Conservation (phyloP, 2,113 vertebrate genomes). For the Crotophaga sulcirostris region DNA sequence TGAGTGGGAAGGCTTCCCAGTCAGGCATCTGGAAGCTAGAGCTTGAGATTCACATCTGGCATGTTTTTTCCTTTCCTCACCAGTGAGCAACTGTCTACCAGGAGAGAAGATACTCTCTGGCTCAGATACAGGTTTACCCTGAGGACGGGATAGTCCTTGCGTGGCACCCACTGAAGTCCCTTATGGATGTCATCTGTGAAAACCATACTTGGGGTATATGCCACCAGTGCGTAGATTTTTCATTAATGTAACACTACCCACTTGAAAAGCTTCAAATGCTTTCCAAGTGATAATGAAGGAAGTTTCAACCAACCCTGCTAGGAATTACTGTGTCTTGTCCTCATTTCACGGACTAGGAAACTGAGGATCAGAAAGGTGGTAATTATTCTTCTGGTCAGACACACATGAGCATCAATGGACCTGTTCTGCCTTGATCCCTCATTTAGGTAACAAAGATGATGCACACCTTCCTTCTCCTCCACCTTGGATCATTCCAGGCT, state of each 20-base stretch:
- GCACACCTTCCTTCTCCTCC: neutral
- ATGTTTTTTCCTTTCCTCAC: neutral
- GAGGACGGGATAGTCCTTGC: neutral
- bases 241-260: neutral
- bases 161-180: neutral
- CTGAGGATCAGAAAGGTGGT: neutral
- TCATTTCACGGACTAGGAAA: neutral
- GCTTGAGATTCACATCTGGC: neutral
- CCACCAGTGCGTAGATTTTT: neutral
- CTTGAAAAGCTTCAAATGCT: neutral
- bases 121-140: neutral
- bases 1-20: neutral
- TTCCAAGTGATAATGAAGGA: neutral
- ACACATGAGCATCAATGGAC: accelerated
- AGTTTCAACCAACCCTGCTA: neutral
- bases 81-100: neutral
- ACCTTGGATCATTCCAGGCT: neutral
- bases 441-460: neutral
- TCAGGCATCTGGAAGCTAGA: neutral
- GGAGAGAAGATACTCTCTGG: neutral
- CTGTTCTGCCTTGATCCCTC: neutral
- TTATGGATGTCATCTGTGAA: neutral
- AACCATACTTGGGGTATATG: neutral
- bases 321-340: neutral
- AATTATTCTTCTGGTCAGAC: neutral